These are phyloP conservation scores for Oceanodroma leucorhoa DNA, from an alignment of 2,797 vertebrate genomes.

Conservation along the genomic window DNA sequence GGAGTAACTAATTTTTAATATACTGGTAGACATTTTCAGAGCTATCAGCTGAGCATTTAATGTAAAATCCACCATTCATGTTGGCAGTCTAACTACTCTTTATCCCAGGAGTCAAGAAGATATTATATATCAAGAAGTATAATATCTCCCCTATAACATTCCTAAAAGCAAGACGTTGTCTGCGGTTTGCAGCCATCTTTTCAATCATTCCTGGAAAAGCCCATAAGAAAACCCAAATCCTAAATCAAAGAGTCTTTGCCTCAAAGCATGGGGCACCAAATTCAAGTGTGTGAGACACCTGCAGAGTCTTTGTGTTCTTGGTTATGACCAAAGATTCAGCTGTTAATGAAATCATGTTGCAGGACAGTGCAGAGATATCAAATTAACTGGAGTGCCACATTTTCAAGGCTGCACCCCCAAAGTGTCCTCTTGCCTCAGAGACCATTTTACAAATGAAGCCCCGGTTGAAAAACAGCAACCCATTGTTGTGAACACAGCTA, in stretches of 20 bases:
- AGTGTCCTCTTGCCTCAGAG: background rate
- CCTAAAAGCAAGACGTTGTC: background rate
- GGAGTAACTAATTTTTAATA: background rate
- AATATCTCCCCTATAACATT: background rate
- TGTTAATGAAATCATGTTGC: background rate
- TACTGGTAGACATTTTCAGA: background rate
- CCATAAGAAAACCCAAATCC: background rate
- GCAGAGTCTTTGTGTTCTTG: background rate
- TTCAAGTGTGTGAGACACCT: background rate
- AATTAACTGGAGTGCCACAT: background rate
- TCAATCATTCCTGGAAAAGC: background rate
- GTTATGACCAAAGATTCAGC: background rate
- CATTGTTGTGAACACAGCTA: background rate
- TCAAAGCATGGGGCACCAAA: background rate
- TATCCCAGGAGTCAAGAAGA: background rate
- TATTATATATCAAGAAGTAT: background rate
- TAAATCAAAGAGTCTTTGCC: background rate
- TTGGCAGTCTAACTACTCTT: background rate
- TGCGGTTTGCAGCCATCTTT: background rate
- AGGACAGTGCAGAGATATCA: background rate
- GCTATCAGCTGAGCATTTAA: background rate
- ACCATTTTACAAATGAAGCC: background rate
- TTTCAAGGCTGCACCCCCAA: background rate
- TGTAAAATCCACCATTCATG: background rate
- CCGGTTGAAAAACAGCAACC: background rate